A percentile compares a stretch with the other conserved stretches of the same genome.
These are phyloP conservation scores for Hyperoplus lanceolatus DNA, from an alignment of 2,797 vertebrate species.

Conservation along the genomic window DNA sequence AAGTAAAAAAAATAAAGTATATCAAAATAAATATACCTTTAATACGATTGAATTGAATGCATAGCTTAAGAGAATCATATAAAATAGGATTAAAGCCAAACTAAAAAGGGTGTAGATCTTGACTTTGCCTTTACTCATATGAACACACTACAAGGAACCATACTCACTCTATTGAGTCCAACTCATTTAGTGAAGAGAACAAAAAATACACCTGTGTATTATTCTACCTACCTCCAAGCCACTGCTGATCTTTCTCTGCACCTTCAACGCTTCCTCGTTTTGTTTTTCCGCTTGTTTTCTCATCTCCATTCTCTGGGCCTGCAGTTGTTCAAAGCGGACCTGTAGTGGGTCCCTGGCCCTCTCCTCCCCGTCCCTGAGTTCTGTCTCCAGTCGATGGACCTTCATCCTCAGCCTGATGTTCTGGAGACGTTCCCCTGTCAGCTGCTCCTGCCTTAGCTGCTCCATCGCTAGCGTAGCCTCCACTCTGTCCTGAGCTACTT, in stretches of 20 bases:
- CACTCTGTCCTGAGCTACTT: constrained; percentile 68
- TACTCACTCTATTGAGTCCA: background rate
- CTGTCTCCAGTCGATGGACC: constrained; percentile 70
- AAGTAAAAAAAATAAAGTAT: too few species aligned
- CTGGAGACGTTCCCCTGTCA: constrained; percentile 71
- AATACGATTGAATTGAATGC: too few species aligned
- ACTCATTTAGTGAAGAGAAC: background rate
- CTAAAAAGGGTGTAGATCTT: too few species aligned
- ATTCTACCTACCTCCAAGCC: constrained; percentile 69
- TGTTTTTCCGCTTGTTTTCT: constrained; percentile 55
- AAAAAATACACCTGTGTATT: background rate
- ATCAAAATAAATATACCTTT: too few species aligned
- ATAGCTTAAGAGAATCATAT: too few species aligned
- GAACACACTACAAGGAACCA: too few species aligned
- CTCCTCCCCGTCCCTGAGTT: constrained; percentile 68
- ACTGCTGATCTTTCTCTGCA: constrained; percentile 77
- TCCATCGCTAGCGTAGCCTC: constrained; percentile 72
- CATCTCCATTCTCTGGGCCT: constrained; percentile 83
- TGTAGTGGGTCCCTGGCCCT: constrained; percentile 60
- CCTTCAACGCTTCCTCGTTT: constrained; percentile 79
- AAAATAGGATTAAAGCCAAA: too few species aligned
- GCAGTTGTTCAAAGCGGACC: constrained; percentile 83
- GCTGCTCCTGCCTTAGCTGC: constrained; percentile 54
- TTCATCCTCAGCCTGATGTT: constrained; percentile 83
- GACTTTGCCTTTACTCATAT: too few species aligned